Percentiles rank a stretch among this genome's conserved stretches.
phyloP scores from a whole-genome alignment of 2,888 invertebrate genomes.

The Ectemnius continuus region DNA sequence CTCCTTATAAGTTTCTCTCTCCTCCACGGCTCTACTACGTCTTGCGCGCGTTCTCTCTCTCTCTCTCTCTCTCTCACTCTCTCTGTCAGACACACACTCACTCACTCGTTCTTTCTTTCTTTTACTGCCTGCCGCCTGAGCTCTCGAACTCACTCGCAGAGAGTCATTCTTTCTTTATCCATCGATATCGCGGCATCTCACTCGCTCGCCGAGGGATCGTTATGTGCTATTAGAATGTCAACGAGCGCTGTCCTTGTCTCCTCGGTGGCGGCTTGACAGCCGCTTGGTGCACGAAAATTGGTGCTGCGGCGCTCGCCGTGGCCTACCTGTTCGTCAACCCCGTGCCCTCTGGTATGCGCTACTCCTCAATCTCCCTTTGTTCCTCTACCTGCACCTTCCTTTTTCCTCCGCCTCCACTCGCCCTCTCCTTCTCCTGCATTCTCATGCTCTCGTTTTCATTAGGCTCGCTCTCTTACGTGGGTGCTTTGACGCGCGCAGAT shows the following conservation, averaged over 20 bases:
- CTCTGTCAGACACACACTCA: background rate
- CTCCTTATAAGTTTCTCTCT: background rate
- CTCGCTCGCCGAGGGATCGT: conserved; percentile 36
- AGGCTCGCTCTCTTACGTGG: conserved; percentile 12
- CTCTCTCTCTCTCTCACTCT: background rate
- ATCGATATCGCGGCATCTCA: conserved; percentile 11
- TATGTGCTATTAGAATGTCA: conserved; percentile 50
- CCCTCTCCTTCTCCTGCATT: background rate
- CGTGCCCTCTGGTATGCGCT: conserved; percentile 1
- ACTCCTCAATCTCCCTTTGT: background rate
- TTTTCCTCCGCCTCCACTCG: no score
- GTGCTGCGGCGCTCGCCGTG: background rate
- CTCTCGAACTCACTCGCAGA: background rate
- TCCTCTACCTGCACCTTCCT: no score
- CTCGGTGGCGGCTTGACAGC: conserved; percentile 18
- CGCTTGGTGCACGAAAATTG: conserved; percentile 24
- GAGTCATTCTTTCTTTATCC: conserved; percentile 3
- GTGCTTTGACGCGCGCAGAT: background rate
- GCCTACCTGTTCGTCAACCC: conserved; percentile 15
- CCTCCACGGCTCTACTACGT: background rate
- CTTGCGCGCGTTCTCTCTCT: conserved; percentile 16
- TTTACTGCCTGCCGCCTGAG: no score
- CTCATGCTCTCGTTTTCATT: conserved; percentile 1
- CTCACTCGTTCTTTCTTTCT: background rate
- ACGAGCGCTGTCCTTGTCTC: conserved; percentile 39